These are phyloP conservation scores for Arctia plantaginis DNA, from an alignment of 2,888 invertebrate genomes.

Conservation along the genomic window DNA sequence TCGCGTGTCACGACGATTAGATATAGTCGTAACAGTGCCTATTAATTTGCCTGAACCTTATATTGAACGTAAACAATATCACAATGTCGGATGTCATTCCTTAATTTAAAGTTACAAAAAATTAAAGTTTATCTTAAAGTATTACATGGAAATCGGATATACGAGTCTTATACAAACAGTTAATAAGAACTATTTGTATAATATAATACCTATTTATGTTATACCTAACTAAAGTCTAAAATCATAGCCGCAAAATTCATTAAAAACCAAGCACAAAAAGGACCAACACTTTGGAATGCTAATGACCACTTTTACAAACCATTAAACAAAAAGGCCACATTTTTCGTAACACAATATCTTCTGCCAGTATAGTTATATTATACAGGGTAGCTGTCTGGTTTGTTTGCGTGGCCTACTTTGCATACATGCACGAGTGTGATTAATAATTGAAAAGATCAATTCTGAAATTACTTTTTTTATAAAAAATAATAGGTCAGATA, in stretches of 20 bases:
- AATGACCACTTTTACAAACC: neutral
- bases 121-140: too few relatives aligned
- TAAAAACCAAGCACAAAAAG: neutral
- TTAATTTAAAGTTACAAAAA: too few relatives aligned
- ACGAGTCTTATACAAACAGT: too few relatives aligned
- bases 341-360: neutral
- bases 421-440: neutral
- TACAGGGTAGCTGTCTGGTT: neutral
- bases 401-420: slow-evolving; percentile 5
- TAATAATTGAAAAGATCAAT: neutral
- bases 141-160: too few relatives aligned
- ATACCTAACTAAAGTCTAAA: neutral
- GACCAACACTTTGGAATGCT: neutral
- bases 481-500: too few relatives aligned
- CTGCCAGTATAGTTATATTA: neutral
- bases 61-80: too few relatives aligned
- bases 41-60: too few relatives aligned
- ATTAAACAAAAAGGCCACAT: neutral
- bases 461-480: neutral
- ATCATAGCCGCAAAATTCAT: neutral
- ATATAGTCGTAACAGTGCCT: too few relatives aligned
- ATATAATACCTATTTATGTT: too few relatives aligned
- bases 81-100: too few relatives aligned
- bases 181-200: too few relatives aligned
- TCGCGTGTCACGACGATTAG: too few relatives aligned